phyloP scores from a whole-genome alignment of 2,888 invertebrate genomes.

The Papilio gigon region DNA sequence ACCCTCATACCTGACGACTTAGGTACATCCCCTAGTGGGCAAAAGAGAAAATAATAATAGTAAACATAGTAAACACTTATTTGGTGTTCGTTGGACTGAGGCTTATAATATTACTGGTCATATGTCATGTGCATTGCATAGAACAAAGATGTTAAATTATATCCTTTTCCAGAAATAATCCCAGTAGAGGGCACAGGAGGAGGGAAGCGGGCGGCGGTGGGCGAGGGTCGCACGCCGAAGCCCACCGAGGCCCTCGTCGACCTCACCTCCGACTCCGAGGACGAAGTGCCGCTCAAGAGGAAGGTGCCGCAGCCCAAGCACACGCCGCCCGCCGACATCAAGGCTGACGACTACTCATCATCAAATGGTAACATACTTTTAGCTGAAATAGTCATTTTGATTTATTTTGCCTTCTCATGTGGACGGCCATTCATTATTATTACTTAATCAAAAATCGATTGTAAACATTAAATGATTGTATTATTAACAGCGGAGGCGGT shows the following conservation, averaged over 20 bases:
- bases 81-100: too few relatives aligned
- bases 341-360: slow-evolving; percentile 72
- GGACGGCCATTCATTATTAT: too few relatives aligned
- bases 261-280: slow-evolving; percentile 88
- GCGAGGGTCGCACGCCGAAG: slow-evolving; percentile 70
- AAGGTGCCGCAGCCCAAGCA: slow-evolving; percentile 73
- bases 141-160: background rate
- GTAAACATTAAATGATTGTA: background rate
- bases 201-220: slow-evolving; percentile 69
- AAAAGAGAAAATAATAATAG: too few relatives aligned
- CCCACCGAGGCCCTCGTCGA: slow-evolving; percentile 82
- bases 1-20: slow-evolving; percentile 90
- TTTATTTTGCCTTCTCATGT: background rate
- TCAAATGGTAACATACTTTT: slow-evolving; percentile 56
- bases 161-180: slow-evolving; percentile 71
- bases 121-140: too few relatives aligned
- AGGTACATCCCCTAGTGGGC: slow-evolving; percentile 69
- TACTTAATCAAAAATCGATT: too few relatives aligned
- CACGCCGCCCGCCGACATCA: slow-evolving; percentile 69
- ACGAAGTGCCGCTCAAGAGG: slow-evolving; percentile 85
- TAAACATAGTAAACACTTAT: too few relatives aligned
- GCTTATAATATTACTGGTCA: too few relatives aligned
- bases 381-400: background rate
- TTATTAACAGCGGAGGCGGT: slow-evolving; percentile 71
- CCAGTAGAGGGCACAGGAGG: slow-evolving; percentile 67